Evolutionary conservation across 2,113 vertebrate genomes (phyloP).

Genomic region (Microtus oregoni): DNA sequence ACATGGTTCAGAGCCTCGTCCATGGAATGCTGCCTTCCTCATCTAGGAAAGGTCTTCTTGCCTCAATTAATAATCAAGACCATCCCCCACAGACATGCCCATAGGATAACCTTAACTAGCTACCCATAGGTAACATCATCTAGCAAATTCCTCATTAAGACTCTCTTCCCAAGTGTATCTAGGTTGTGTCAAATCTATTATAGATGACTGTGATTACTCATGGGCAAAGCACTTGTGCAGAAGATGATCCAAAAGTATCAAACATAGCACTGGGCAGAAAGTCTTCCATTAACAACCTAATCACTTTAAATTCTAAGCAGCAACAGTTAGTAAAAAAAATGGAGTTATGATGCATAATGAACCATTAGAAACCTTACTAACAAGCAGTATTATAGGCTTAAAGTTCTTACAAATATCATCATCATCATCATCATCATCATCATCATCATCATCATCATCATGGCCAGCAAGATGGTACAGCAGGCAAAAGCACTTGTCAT

Average conservation of each 20-base stretch:
- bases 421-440: background rate
- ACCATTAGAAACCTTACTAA: background rate
- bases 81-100: background rate
- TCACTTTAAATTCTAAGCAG: background rate
- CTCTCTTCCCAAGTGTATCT: background rate
- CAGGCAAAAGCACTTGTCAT: background rate
- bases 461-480: background rate
- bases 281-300: accelerated
- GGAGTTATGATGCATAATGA: background rate
- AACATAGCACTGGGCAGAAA: background rate
- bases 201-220: background rate
- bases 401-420: background rate
- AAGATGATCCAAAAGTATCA: background rate
- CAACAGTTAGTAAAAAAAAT: too few relatives aligned
- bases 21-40: background rate
- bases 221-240: background rate
- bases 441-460: background rate
- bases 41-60: background rate
- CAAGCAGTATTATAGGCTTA: background rate
- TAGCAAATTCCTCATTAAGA: background rate
- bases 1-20: background rate
- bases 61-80: background rate
- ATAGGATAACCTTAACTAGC: too few relatives aligned
- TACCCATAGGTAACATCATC: background rate
- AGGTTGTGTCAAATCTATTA: background rate